Percentiles rank a stretch among this genome's conserved stretches.
Conservation (phyloP, 2,888 invertebrate species). For the Scaptomyza tumidula region DNA sequence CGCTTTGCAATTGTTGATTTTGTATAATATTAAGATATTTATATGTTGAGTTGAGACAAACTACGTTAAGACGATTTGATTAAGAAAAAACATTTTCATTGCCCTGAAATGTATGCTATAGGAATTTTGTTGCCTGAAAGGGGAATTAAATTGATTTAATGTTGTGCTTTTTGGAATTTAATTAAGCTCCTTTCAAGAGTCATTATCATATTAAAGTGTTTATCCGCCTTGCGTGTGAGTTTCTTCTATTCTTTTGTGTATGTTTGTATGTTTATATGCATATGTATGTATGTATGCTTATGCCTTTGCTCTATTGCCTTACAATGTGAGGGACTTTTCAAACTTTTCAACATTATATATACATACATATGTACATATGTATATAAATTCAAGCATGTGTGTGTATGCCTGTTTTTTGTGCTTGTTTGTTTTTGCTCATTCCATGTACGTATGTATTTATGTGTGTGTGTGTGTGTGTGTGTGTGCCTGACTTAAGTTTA, state of each 20-base stretch:
- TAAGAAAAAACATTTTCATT: no score
- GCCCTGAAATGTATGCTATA: slow-evolving; percentile 9
- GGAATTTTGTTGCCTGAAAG: no score
- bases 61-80: no score
- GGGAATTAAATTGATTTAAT: background rate
- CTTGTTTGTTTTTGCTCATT: background rate
- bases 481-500: slow-evolving; percentile 27
- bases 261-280: no score
- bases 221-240: background rate
- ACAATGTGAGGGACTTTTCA: no score
- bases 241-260: no score
- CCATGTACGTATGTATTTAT: background rate
- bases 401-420: background rate
- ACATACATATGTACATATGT: background rate
- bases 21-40: background rate
- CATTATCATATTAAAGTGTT: background rate
- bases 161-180: background rate
- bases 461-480: slow-evolving; percentile 7
- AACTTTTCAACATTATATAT: background rate
- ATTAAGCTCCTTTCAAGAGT: background rate
- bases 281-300: background rate
- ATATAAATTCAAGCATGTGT: no score
- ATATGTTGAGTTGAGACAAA: background rate
- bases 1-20: background rate
- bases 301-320: background rate